Conservation (phyloP, 2,113 vertebrate genomes). For the Lichenostomus cassidix region DNA sequence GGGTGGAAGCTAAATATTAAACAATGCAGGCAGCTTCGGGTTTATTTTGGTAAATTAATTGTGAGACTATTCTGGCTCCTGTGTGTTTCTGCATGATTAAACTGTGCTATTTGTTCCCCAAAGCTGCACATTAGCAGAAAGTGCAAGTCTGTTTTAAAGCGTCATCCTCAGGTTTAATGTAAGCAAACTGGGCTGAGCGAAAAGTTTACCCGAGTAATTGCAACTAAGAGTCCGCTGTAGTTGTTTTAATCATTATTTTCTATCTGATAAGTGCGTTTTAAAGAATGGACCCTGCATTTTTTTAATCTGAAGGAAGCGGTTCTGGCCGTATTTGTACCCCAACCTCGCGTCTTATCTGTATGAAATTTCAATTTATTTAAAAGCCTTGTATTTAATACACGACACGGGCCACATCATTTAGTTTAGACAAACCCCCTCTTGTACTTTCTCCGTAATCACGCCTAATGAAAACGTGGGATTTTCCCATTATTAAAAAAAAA, state of each 20-base stretch:
- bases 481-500: conserved; percentile 63
- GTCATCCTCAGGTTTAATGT: conserved; percentile 44
- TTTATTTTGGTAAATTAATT: conserved; percentile 69
- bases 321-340: conserved; percentile 38
- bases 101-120: conserved; percentile 28
- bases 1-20: conserved; percentile 61
- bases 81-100: conserved; percentile 55
- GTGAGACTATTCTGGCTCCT: conserved; percentile 7
- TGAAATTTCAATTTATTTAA: conserved; percentile 78
- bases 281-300: conserved; percentile 34
- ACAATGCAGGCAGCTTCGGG: conserved; percentile 26
- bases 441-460: conserved; percentile 70
- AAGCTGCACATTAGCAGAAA: conserved; percentile 38
- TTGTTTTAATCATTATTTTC: conserved; percentile 58
- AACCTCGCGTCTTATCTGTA: conserved; percentile 58
- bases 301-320: conserved; percentile 68
- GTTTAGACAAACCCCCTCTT: conserved; percentile 65
- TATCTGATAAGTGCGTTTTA: conserved; percentile 57
- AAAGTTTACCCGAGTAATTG: conserved; percentile 69
- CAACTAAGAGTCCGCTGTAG: conserved; percentile 9
- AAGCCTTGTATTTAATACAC: conserved; percentile 68
- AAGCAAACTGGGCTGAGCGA: conserved; percentile 30
- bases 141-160: conserved; percentile 38
- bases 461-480: conserved; percentile 77
- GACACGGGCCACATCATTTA: conserved; percentile 45